phyloP scores from a whole-genome alignment of 2,888 invertebrate species.

The Tuta absoluta region DNA sequence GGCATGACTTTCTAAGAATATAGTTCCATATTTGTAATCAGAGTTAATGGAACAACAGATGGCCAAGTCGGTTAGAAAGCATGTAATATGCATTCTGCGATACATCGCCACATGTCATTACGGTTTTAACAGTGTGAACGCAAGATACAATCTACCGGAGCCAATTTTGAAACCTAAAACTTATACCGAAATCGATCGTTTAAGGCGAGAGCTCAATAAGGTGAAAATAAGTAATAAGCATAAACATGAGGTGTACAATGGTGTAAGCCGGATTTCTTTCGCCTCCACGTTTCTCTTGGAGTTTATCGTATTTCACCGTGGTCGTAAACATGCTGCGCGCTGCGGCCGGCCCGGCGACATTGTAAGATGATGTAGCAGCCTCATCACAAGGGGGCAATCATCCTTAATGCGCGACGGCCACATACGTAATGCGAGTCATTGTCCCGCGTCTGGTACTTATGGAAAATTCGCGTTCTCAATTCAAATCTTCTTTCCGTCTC shows the following conservation, averaged over 20 bases:
- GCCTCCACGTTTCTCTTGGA: conserved; percentile 71
- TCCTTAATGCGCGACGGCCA: conserved; percentile 79
- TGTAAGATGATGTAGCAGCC: conserved; percentile 78
- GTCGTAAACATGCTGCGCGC: conserved; percentile 69
- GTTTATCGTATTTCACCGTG: conserved; percentile 77
- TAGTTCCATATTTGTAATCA: not conserved
- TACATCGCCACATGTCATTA: conserved; percentile 13
- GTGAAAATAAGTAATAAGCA: conserved; percentile 78
- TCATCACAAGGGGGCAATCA: conserved; percentile 81
- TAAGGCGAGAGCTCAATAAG: conserved; percentile 63
- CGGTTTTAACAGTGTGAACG: conserved; percentile 39
- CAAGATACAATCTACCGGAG: conserved; percentile 44
- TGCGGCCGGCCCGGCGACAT: conserved; percentile 73
- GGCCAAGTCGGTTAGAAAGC: conserved; percentile 25
- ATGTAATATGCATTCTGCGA: conserved; percentile 14
- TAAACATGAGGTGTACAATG: conserved; percentile 73
- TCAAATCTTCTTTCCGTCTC: conserved; percentile 80
- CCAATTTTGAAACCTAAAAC: conserved; percentile 44
- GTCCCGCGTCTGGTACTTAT: conserved; percentile 80
- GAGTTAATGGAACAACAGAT: conserved; percentile 30
- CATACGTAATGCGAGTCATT: conserved; percentile 82
- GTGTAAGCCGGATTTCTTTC: conserved; percentile 73
- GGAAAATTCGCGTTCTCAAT: conserved; percentile 82
- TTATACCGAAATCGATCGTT: conserved; percentile 60
- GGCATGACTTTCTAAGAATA: not conserved